These are phyloP conservation scores for Listronotus oregonensis DNA, from an alignment of 1,140 invertebrate genomes.

Conservation along the genomic window DNA sequence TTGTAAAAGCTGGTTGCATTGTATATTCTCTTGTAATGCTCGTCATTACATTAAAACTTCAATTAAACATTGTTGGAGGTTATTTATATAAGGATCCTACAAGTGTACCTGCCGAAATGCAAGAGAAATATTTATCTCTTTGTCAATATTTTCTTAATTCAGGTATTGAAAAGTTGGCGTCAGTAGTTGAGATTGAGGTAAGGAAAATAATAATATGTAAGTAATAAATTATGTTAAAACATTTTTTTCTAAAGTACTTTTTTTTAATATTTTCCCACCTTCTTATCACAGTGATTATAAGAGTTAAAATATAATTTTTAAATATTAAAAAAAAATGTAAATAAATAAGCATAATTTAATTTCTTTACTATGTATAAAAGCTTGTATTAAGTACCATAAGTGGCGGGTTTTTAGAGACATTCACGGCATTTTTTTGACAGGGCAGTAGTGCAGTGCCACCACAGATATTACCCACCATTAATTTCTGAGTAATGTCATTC, in stretches of 20 bases:
- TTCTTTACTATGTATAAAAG: no score
- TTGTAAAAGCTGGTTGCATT: slow-evolving; percentile 71
- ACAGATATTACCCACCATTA: no score
- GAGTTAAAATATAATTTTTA: no score
- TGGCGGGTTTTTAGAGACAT: no score
- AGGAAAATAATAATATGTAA: slow-evolving; percentile 8
- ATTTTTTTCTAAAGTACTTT: slow-evolving; percentile 5
- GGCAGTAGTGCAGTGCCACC: no score
- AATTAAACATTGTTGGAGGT: slow-evolving; percentile 86
- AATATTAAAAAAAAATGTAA: no score
- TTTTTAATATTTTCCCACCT: no score
- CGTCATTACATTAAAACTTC: slow-evolving; percentile 78
- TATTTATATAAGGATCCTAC: slow-evolving; percentile 78
- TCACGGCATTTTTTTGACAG: no score
- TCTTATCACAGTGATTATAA: no score
- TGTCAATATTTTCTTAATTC: slow-evolving; percentile 74
- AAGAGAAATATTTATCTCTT: slow-evolving; percentile 74
- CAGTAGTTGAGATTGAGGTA: slow-evolving; percentile 71
- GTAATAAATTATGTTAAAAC: slow-evolving; percentile 1
- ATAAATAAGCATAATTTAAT: no score
- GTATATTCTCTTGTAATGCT: slow-evolving; percentile 84
- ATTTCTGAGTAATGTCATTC: no score
- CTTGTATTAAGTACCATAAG: no score
- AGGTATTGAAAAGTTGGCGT: slow-evolving; percentile 70
- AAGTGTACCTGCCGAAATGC: slow-evolving; percentile 60